Percentiles rank a stretch among this genome's conserved stretches.
These are phyloP conservation scores for Chaetogeoica ovagalla DNA, from an alignment of 2,888 invertebrate species.

Conservation along the genomic window DNA sequence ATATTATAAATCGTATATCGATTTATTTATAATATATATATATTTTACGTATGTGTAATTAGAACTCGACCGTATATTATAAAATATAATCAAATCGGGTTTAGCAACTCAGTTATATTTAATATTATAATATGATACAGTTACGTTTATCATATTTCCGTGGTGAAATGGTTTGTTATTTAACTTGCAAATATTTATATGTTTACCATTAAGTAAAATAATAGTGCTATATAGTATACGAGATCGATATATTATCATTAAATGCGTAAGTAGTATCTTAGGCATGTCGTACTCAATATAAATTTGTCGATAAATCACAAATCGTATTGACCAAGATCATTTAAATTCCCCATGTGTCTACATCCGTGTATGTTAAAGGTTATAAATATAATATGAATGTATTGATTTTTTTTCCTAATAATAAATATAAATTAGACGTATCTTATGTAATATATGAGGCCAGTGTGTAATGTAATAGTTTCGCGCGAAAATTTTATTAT, in stretches of 20 bases:
- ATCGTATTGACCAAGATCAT: not conserved
- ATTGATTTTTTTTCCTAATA: conserved; percentile 1
- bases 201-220: not conserved
- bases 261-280: not conserved
- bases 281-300: no score
- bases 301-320: not conserved
- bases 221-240: not conserved
- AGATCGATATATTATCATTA: not conserved
- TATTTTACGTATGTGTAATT: not conserved
- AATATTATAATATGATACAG: not conserved
- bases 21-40: not conserved
- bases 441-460: not conserved
- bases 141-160: conserved; percentile 9
- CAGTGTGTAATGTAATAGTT: not conserved
- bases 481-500: not conserved
- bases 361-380: not conserved
- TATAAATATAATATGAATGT: not conserved
- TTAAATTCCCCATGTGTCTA: not conserved
- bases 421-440: not conserved
- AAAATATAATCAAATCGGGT: not conserved
- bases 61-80: not conserved
- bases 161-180: conserved; percentile 27
- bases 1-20: not conserved
- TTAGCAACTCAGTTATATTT: conserved; percentile 13
- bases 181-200: not conserved